Conservation (phyloP, 2,888 invertebrate species). For the Phymatocera aterrima region DNA sequence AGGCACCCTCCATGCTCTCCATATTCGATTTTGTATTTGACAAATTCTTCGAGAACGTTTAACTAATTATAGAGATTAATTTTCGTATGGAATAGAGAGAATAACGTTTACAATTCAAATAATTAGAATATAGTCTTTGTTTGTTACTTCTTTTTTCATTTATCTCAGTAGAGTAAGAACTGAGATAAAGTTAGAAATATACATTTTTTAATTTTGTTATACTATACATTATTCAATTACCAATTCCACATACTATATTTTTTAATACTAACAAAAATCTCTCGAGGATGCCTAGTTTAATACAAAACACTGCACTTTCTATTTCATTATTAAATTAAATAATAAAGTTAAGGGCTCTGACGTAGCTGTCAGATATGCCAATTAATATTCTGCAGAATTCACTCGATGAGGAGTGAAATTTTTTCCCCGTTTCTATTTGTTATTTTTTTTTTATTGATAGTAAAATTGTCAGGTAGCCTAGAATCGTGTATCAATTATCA, state of each 20-base stretch:
- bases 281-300: constrained; percentile 16
- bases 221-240: neutral
- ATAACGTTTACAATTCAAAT: too few relatives aligned
- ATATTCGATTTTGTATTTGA: neutral
- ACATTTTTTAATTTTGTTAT: neutral
- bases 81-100: neutral
- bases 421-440: neutral
- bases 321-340: constrained; percentile 8
- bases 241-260: neutral
- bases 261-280: neutral
- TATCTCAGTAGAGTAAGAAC: neutral
- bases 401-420: neutral
- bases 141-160: too few relatives aligned
- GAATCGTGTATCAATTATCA: constrained; percentile 10
- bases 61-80: neutral
- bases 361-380: constrained; percentile 28
- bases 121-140: too few relatives aligned
- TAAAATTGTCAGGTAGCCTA: constrained; percentile 33
- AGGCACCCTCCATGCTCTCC: constrained; percentile 20
- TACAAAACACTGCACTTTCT: constrained; percentile 7
- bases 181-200: neutral
- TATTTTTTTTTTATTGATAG: neutral
- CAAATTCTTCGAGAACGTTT: neutral
- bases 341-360: constrained; percentile 30
- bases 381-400: constrained; percentile 23